phyloP scores from a whole-genome alignment of 2,113 vertebrate genomes.

The Paracanthobrama guichenoti region DNA sequence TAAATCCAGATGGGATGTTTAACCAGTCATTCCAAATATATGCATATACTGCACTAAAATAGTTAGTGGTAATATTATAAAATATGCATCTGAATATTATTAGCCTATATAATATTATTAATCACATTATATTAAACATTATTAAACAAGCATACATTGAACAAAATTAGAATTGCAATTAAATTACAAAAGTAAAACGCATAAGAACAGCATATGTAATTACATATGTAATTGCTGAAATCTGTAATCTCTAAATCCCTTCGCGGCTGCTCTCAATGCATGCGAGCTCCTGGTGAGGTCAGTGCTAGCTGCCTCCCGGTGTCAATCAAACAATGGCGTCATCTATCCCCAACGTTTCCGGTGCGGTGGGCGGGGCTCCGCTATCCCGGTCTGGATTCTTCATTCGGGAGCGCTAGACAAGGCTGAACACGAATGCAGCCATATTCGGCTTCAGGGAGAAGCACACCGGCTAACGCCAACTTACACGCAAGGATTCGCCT shows the following conservation, averaged over 20 bases:
- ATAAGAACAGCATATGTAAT: background rate
- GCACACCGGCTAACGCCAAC: slow-evolving; percentile 49
- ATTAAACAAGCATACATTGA: background rate
- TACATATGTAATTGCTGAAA: background rate
- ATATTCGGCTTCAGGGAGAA: slow-evolving; percentile 57
- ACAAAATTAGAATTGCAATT: background rate
- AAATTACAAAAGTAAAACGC: background rate
- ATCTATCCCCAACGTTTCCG: slow-evolving; percentile 70
- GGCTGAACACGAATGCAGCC: slow-evolving; percentile 62
- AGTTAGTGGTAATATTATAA: background rate
- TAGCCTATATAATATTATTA: background rate
- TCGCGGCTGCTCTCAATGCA: background rate
- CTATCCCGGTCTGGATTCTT: slow-evolving; percentile 62
- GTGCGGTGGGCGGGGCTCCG: slow-evolving; percentile 68
- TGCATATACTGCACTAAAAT: background rate
- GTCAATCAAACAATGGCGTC: slow-evolving; percentile 74
- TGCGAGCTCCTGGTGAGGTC: slow-evolving; percentile 55
- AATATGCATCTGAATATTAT: background rate
- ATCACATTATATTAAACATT: background rate
- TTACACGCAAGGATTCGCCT: slow-evolving; percentile 26
- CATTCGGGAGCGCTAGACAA: slow-evolving; percentile 54
- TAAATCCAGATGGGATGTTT: background rate
- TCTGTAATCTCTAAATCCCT: background rate
- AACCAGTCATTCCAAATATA: background rate
- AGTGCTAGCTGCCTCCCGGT: slow-evolving; percentile 62